phyloP scores from a whole-genome alignment of 2,797 vertebrate species.

The Clarias laeviceps region DNA sequence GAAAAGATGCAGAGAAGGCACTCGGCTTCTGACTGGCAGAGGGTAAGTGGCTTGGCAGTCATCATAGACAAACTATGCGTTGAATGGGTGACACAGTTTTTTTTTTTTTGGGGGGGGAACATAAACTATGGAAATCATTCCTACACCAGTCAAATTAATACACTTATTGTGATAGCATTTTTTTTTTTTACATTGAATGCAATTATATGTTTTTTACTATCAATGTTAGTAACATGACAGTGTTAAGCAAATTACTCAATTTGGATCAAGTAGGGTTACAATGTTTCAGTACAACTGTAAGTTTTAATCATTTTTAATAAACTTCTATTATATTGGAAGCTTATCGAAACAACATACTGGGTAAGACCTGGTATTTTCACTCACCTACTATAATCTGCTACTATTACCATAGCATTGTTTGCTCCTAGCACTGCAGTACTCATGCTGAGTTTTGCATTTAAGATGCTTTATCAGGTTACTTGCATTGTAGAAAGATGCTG shows the following conservation, averaged over 20 bases:
- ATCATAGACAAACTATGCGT: neutral
- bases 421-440: neutral
- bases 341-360: neutral
- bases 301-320: neutral
- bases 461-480: constrained; percentile 1
- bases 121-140: constrained; percentile 20
- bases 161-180: neutral
- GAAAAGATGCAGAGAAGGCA: constrained; percentile 40
- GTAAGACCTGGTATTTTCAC: neutral
- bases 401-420: neutral
- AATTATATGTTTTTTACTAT: neutral
- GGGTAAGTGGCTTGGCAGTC: constrained; percentile 35
- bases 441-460: constrained; percentile 3
- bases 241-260: neutral
- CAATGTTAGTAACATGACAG: neutral
- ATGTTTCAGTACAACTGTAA: neutral
- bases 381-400: too few species aligned
- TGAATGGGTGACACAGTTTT: constrained; percentile 34
- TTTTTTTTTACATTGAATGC: neutral
- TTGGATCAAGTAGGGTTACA: neutral
- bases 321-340: neutral
- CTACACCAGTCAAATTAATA: neutral
- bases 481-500: neutral
- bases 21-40: constrained; percentile 45
- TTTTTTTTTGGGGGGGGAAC: constrained; percentile 44